Percentiles rank a stretch among this genome's conserved stretches.
Conservation (phyloP, 2,797 vertebrate species). For the Falco cherrug region DNA sequence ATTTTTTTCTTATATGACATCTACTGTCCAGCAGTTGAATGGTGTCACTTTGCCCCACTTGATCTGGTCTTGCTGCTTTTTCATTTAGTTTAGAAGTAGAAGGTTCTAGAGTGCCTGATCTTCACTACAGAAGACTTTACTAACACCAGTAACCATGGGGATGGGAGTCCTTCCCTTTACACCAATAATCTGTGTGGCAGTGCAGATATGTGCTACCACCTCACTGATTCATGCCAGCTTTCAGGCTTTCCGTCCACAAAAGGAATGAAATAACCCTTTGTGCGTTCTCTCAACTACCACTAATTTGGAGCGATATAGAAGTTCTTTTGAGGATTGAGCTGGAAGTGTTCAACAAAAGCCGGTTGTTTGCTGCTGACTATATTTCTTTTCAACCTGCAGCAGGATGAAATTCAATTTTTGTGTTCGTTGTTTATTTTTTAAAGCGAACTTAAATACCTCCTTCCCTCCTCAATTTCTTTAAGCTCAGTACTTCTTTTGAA, state of each 20-base stretch:
- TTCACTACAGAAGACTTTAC: not conserved
- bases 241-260: not conserved
- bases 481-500: slow-evolving; percentile 52
- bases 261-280: slow-evolving; percentile 30
- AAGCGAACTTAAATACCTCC: slow-evolving; percentile 53
- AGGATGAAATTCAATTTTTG: slow-evolving; percentile 55
- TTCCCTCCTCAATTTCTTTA: slow-evolving; percentile 56
- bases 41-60: not conserved
- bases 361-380: slow-evolving; percentile 20
- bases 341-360: slow-evolving; percentile 36
- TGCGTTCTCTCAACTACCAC: not conserved
- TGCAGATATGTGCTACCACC: not conserved
- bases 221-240: not conserved
- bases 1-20: not conserved
- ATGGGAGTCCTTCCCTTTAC: too few species aligned
- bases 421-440: slow-evolving; percentile 49
- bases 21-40: not conserved
- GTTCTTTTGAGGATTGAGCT: slow-evolving; percentile 1
- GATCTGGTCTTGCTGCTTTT: not conserved
- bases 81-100: not conserved
- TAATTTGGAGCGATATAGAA: not conserved
- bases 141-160: fast-evolving
- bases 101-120: not conserved
- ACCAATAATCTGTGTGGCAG: fast-evolving
- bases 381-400: slow-evolving; percentile 57